Base-by-base conservation (phyloP, 2,113 vertebrate species). In the Emydura subglobosa region DNA sequence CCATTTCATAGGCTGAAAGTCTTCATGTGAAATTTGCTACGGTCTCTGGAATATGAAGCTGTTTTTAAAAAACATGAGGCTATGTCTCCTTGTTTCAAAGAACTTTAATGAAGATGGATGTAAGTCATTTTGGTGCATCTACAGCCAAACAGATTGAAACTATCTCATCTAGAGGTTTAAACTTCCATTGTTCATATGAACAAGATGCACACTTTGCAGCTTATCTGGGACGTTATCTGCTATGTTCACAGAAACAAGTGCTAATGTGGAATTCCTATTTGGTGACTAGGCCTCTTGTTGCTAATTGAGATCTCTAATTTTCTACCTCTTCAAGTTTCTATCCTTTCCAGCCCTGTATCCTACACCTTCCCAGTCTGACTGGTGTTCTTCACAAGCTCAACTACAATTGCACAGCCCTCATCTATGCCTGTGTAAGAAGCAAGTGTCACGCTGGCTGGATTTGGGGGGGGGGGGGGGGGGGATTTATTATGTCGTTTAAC, bases 11-110 rank as follows among this genome's bases (percentile, higher is more conserved):
- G 34, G 50, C 22, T 53, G 82, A 86, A 92, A 89, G 50, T n/a
- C 25, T 86, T 65, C 10, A 27, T 24, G 82, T 85, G 55, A 79
- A 86, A 9, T 81, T 83, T 90, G 29, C 47, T 87, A 12, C 47
- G 83, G 74, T 87, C 50, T 79, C 42, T 42, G 39, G n/a, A 72
- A 72, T n/a, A 72, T 72, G 17, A 19, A 13, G 34, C n/a, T 47
- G 44, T 88, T 72, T 94, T 91, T 31, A 92, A 88, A n/a, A 87
- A 4, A 85, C 0, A 51, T 65, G 79, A 95, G 94, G 72, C n/a
- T 0, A 86, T 57, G 11, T 81, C 82, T 39, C 82, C 61, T 31
- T 22, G 7, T 61, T 86, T 29, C 86, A 87, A 91, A 88, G 11
- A 11, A 88, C 12, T 93, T 89, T 1, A 3, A 72, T 19, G 61